These are phyloP conservation scores for Phyllotreta cruciferae DNA, from an alignment of 2,888 invertebrate species.

Conservation along the genomic window DNA sequence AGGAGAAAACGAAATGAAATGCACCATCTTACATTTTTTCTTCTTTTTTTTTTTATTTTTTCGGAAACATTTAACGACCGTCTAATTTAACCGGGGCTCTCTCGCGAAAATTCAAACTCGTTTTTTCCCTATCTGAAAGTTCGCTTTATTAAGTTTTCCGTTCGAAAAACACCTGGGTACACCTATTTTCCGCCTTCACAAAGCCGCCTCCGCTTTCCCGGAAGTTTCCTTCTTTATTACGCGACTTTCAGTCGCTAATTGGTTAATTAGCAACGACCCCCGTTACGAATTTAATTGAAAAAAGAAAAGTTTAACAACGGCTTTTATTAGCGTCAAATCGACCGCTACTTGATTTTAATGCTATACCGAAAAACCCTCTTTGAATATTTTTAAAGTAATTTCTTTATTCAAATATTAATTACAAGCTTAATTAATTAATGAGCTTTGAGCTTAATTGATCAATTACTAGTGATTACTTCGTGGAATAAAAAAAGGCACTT, in stretches of 20 bases:
- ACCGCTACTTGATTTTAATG: too few species aligned
- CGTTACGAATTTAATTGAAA: constrained; percentile 7
- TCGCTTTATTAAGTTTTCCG: constrained; percentile 52
- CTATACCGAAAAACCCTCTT: too few species aligned
- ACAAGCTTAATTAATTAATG: too few species aligned
- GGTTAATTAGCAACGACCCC: constrained; percentile 23
- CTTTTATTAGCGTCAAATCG: neutral
- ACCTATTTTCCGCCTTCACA: constrained; percentile 21
- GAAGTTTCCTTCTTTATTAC: constrained; percentile 25
- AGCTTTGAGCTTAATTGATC: too few species aligned
- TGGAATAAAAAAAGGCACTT: too few species aligned
- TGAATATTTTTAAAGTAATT: too few species aligned
- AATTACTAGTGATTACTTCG: too few species aligned
- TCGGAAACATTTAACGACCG: constrained; percentile 49
- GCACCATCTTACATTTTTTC: constrained; percentile 28
- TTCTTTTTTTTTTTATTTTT: constrained; percentile 10
- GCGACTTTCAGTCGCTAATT: constrained; percentile 18
- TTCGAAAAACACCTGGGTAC: constrained; percentile 47
- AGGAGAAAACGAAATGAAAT: constrained; percentile 34
- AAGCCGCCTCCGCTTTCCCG: neutral
- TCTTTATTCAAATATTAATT: too few species aligned
- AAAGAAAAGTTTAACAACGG: neutral
- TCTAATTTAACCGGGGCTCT: constrained; percentile 49
- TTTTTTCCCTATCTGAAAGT: constrained; percentile 40
- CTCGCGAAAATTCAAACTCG: constrained; percentile 47